Evolutionary conservation across 2,113 vertebrate genomes (phyloP), one percentile per base, ranked within the genome.

Genomic region (Brevimyrus niger): DNA sequence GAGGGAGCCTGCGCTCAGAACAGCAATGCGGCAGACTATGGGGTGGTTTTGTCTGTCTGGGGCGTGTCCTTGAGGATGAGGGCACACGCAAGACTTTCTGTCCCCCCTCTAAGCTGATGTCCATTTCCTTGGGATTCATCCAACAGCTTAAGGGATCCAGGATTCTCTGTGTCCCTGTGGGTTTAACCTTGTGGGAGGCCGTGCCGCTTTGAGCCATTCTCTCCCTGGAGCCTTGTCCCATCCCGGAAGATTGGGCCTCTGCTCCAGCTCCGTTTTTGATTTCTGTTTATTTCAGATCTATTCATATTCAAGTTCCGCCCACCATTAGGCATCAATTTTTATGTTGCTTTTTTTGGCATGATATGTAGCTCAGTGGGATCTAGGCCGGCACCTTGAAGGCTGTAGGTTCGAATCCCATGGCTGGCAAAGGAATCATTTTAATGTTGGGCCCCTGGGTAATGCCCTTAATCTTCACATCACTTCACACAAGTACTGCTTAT

Each of bases 11-110:
- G n/a, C 13, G 13, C 23, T 13, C 47, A 23, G 11, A 19, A n/a
- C 88, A n/a, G 69, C 47, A 76, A n/a, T 53, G 88, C 88, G 31
- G 69, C 88, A 76, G 69, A 42, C 38, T 47, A 23, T n/a, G 53
- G 55, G 38, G 0, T 27, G 44, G 17, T 47, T n/a, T 27, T 19
- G 46, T 13, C 65, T 51, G 86, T 87, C 86, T 87, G 48, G 86
- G 65, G n/a, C 21, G 15, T 88, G 88, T 48, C 65, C 88, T 65
- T 80, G 46, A 21, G 73, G 35, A 21, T 3, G 10, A 50, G 47
- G 2, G 17, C 27, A 17, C 21, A 31, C 50, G 19, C 35, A 76
- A 17, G 35, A 76, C 73, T 69, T 15, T 69, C 76, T 23, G 15
- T 82, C 8, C 76, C 76, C 76, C 73, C 76, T 38, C 38, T 44